These are phyloP conservation scores for Otus sunia DNA, from an alignment of 2,113 vertebrate genomes.

Conservation along the genomic window DNA sequence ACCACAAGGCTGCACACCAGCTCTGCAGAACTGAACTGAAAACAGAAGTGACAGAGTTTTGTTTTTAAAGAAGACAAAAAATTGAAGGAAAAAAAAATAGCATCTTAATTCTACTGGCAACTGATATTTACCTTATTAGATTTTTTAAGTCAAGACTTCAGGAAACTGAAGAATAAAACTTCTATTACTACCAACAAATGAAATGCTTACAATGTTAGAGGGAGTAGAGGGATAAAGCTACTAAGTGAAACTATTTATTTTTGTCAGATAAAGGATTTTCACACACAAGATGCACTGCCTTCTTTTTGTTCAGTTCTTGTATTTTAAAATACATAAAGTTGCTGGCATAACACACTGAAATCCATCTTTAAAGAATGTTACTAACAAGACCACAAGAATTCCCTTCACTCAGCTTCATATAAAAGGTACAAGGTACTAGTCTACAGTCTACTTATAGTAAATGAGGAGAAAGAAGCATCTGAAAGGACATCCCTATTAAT, in stretches of 20 bases:
- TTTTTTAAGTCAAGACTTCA: neutral
- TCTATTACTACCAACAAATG: neutral
- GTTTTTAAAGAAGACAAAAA: neutral
- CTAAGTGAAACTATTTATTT: neutral
- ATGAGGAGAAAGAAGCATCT: neutral
- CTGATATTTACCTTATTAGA: neutral
- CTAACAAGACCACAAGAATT: neutral
- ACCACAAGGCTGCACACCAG: neutral
- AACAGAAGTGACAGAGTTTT: neutral
- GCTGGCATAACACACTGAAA: neutral
- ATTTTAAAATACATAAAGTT: neutral
- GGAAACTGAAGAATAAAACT: neutral
- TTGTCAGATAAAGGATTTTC: neutral
- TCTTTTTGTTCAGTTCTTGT: neutral
- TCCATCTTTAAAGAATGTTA: neutral
- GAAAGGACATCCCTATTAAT: neutral
- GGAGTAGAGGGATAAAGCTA: neutral
- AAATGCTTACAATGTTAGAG: neutral
- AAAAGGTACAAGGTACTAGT: neutral
- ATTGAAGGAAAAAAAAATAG: neutral
- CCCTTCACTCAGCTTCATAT: neutral
- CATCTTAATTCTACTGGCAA: neutral
- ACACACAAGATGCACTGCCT: fast-evolving
- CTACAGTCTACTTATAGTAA: neutral
- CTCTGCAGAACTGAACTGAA: neutral